A percentile compares a stretch with the other conserved stretches of the same genome.
phyloP scores from a whole-genome alignment of 2,113 vertebrate genomes.

The Talpa occidentalis region DNA sequence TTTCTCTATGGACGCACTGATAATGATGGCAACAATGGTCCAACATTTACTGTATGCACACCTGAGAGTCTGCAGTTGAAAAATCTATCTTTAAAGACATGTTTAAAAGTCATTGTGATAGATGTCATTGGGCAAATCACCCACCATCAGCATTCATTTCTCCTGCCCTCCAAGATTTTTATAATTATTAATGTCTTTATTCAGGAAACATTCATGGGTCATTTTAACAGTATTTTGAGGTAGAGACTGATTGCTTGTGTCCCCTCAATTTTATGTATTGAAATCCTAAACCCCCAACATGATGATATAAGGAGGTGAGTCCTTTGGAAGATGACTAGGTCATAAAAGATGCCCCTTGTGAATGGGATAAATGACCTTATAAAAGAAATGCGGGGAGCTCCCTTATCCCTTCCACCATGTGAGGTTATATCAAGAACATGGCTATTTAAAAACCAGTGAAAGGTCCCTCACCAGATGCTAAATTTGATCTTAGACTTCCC shows the following conservation, averaged over 20 bases:
- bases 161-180: neutral
- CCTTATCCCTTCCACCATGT: neutral
- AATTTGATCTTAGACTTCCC: neutral
- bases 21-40: neutral
- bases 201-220: neutral
- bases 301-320: neutral
- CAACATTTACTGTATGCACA: neutral
- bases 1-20: neutral
- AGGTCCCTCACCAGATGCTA: neutral
- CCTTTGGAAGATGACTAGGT: neutral
- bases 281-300: neutral
- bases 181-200: neutral
- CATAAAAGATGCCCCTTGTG: neutral
- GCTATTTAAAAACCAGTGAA: neutral
- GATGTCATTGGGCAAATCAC: neutral
- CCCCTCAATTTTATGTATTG: neutral
- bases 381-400: neutral
- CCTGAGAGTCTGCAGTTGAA: neutral
- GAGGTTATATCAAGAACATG: neutral
- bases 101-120: neutral
- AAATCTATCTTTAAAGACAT: slow-evolving; percentile 1
- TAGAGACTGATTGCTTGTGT: neutral
- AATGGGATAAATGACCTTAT: neutral
- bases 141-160: neutral
- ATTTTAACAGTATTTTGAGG: neutral